Conservation (phyloP, 1,140 invertebrate species). For the Macrobrachium nipponense region DNA sequence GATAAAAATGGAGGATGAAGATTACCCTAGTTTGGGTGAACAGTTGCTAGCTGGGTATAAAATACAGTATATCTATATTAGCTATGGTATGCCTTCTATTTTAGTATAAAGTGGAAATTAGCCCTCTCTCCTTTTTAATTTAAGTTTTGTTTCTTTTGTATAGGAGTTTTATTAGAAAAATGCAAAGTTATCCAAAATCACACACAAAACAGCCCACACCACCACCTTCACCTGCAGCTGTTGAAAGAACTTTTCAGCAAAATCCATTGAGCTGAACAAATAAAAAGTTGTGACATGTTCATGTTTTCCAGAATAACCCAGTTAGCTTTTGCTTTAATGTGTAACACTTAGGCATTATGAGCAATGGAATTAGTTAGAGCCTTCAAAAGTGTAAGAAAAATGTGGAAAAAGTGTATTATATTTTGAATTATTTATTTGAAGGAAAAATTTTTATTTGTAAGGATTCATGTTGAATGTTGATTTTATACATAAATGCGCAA, state of each 20-base stretch:
- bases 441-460: constrained; percentile 13
- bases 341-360: constrained; percentile 16
- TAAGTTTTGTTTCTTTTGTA: too few species aligned
- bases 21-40: constrained; percentile 7
- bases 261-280: not conserved
- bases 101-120: constrained; percentile 22
- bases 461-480: constrained; percentile 5
- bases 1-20: too few species aligned
- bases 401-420: not conserved
- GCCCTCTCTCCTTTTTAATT: constrained; percentile 5
- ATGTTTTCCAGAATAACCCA: constrained; percentile 30
- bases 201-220: too few species aligned
- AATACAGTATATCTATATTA: not conserved
- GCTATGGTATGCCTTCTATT: constrained; percentile 36
- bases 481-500: constrained; percentile 23
- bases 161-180: too few species aligned
- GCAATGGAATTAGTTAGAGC: constrained; percentile 4
- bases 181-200: too few species aligned
- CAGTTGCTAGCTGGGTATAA: constrained; percentile 38
- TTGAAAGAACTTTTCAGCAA: too few species aligned
- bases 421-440: not conserved
- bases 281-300: constrained; percentile 2
- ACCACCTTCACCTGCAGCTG: too few species aligned
- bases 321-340: constrained; percentile 49
- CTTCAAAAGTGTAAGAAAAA: too few species aligned